Percentiles rank a stretch among this genome's conserved stretches.
Evolutionary conservation across 2,797 vertebrate genomes (phyloP).

Genomic region (Cossypha niveicapilla): DNA sequence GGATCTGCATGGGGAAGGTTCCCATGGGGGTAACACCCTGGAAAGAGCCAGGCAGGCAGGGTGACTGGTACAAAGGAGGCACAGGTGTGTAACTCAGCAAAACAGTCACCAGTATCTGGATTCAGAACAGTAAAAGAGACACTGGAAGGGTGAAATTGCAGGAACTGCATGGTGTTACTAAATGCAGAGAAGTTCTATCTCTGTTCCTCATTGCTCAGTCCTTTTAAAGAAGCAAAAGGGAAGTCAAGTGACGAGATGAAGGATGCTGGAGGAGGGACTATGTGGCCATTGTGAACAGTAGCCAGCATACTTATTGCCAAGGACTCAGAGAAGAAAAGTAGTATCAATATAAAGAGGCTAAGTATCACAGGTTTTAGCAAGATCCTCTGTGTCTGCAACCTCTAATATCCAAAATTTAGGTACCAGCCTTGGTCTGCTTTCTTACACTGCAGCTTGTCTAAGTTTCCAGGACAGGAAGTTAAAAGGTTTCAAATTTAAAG

Average conservation of each 20-base stretch:
- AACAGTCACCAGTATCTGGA: background rate
- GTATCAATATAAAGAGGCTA: background rate
- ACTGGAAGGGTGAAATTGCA: background rate
- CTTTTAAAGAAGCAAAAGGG: background rate
- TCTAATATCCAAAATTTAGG: background rate
- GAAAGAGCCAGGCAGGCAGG: background rate
- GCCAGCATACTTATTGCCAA: background rate
- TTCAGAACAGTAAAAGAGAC: background rate
- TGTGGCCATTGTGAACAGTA: background rate
- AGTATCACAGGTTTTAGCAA: background rate
- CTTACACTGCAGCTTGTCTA: background rate
- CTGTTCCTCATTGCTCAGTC: background rate
- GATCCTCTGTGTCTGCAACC: background rate
- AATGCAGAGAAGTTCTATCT: background rate
- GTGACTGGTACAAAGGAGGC: background rate
- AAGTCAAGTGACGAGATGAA: background rate
- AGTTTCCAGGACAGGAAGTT: background rate
- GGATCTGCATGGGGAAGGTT: background rate
- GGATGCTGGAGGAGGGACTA: background rate
- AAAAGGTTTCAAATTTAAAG: background rate
- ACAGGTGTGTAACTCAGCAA: background rate
- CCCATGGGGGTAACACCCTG: fast-evolving
- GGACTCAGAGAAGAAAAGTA: background rate
- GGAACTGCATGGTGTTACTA: background rate
- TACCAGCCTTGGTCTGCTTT: background rate